Conservation (phyloP, 2,113 vertebrate genomes). For the Brachyhypopomus occidentalis region DNA sequence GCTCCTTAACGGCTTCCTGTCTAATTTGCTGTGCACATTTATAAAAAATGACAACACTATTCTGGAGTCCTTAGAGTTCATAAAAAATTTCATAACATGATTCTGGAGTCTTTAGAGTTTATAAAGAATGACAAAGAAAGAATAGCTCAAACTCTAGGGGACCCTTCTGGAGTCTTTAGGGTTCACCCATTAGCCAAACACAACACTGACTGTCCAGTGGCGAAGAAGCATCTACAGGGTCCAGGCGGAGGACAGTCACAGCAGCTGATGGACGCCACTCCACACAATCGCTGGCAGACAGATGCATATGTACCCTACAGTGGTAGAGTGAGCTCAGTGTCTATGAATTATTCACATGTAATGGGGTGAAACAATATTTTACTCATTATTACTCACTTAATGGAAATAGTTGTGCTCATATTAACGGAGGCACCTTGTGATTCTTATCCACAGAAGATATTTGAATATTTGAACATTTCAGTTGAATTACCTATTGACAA, state of each 20-base stretch:
- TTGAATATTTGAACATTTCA: not conserved
- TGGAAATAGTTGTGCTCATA: not conserved
- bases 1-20: slow-evolving; percentile 3
- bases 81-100: no score
- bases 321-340: not conserved
- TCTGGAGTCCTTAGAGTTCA: not conserved
- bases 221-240: slow-evolving; percentile 1
- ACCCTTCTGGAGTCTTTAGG: slow-evolving; percentile 13
- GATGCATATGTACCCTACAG: not conserved
- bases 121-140: slow-evolving; percentile 8
- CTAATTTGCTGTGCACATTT: not conserved
- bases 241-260: not conserved
- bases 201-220: not conserved
- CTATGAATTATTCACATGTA: slow-evolving; percentile 7
- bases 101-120: not conserved
- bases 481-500: not conserved
- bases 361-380: slow-evolving; percentile 22
- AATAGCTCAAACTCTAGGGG: no score
- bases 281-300: not conserved
- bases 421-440: not conserved
- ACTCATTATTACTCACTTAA: not conserved
- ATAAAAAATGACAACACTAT: no score
- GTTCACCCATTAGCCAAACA: no score
- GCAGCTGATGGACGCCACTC: not conserved
- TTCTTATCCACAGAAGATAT: not conserved